These are phyloP conservation scores for Campodea augens DNA, from an alignment of 1,140 invertebrate genomes.

Conservation along the genomic window DNA sequence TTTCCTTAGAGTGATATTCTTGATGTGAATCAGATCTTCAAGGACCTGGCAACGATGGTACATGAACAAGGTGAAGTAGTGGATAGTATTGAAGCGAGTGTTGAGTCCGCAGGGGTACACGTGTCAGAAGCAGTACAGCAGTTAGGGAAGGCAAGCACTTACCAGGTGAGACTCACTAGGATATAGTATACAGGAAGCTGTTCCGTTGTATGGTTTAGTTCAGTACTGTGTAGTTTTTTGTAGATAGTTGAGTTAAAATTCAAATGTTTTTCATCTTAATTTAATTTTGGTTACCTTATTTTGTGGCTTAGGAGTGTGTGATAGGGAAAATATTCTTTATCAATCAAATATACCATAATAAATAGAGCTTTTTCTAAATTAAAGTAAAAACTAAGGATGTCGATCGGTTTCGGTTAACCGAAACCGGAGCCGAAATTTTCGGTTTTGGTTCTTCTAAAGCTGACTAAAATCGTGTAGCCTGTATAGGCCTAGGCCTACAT, in stretches of 20 bases:
- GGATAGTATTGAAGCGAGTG: slow-evolving; percentile 90
- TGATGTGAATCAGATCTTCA: slow-evolving; percentile 96
- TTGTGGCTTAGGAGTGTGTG: too few species aligned
- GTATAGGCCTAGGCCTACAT: too few species aligned
- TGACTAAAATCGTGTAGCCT: too few species aligned
- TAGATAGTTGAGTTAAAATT: neutral
- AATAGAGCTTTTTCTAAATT: too few species aligned
- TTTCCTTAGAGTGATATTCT: slow-evolving; percentile 66
- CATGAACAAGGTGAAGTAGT: slow-evolving; percentile 94
- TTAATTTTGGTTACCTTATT: too few species aligned
- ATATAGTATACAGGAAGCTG: neutral
- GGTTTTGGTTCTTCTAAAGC: too few species aligned
- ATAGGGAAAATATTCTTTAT: too few species aligned
- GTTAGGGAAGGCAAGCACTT: slow-evolving; percentile 56
- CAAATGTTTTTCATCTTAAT: too few species aligned
- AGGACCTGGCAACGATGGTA: slow-evolving; percentile 86
- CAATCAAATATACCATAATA: too few species aligned
- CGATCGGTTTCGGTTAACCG: too few species aligned
- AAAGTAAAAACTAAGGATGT: too few species aligned
- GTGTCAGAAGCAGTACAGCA: slow-evolving; percentile 65
- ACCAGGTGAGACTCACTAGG: slow-evolving; percentile 41
- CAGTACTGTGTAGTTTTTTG: slow-evolving; percentile 10
- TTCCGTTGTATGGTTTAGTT: slow-evolving; percentile 3
- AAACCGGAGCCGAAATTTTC: too few species aligned
- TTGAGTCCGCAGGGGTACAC: slow-evolving; percentile 72